These are phyloP conservation scores for Entomyzon cyanotis DNA, from an alignment of 2,113 vertebrate genomes.

Conservation along the genomic window DNA sequence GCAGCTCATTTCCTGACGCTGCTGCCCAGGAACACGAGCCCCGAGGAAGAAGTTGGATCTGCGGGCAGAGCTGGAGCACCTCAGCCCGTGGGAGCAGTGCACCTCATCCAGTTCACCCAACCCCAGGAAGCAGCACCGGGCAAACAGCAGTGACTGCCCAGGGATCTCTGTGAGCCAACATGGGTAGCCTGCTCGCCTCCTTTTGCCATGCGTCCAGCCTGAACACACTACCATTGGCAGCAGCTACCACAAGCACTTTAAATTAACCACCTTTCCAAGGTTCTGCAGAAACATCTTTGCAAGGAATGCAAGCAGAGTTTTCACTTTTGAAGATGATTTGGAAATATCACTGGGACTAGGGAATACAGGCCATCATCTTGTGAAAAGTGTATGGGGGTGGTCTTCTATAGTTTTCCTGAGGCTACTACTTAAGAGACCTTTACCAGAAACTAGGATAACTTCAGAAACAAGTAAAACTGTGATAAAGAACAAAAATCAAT, in stretches of 20 bases:
- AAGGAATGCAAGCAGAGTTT: not conserved
- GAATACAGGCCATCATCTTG: not conserved
- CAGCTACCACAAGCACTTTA: not conserved
- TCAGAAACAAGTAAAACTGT: not conserved
- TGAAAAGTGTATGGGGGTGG: accelerated
- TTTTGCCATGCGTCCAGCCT: accelerated
- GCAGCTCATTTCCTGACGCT: not conserved
- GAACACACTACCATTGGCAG: not conserved
- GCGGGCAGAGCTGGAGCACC: not conserved
- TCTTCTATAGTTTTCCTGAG: not conserved
- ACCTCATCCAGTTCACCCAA: accelerated
- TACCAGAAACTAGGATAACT: not conserved
- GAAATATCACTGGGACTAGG: not conserved
- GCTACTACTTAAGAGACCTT: not conserved
- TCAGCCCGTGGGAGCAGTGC: not conserved
- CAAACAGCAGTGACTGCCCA: accelerated
- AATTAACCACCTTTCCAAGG: not conserved
- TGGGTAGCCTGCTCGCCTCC: not conserved
- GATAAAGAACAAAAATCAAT: not conserved
- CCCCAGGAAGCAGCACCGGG: accelerated
- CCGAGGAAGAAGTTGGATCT: not conserved
- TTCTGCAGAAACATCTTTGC: not conserved
- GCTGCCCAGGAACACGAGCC: not conserved
- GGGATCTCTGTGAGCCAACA: not conserved
- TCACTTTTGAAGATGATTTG: not conserved